A percentile compares a stretch with the other conserved stretches of the same genome.
Evolutionary conservation across 2,888 invertebrate species (phyloP).

Genomic region (Pocota personata): DNA sequence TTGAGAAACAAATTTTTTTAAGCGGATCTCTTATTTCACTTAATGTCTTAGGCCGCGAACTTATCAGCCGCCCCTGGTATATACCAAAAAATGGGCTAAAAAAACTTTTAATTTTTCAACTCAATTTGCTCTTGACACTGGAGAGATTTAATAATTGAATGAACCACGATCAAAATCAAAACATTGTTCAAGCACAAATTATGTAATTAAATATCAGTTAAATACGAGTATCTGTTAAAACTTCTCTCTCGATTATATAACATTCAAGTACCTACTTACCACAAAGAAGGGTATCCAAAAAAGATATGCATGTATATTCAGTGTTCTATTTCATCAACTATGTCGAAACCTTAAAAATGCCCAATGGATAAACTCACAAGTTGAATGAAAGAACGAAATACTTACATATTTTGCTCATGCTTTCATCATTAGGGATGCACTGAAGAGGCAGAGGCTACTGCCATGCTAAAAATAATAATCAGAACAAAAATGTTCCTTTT

Average conservation of each 20-base stretch:
- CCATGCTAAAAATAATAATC: constrained; percentile 60
- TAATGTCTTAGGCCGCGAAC: too few species aligned
- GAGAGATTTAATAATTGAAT: too few species aligned
- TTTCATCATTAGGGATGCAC: constrained; percentile 37
- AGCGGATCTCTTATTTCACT: too few species aligned
- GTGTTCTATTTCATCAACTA: constrained; percentile 13
- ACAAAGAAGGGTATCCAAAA: not conserved
- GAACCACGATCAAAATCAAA: too few species aligned
- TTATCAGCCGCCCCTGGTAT: too few species aligned
- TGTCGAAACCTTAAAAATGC: constrained; percentile 33
- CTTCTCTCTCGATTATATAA: not conserved
- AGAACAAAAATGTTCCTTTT: constrained; percentile 54
- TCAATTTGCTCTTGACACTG: too few species aligned
- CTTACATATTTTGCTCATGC: constrained; percentile 37
- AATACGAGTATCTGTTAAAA: not conserved
- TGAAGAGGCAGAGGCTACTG: constrained; percentile 26
- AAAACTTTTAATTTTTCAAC: too few species aligned
- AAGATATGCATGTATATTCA: not conserved
- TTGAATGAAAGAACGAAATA: constrained; percentile 26
- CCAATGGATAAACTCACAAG: constrained; percentile 27
- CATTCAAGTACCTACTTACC: not conserved
- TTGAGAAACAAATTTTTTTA: too few species aligned
- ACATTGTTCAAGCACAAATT: too few species aligned
- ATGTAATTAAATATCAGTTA: not conserved
- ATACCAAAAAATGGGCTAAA: too few species aligned